phyloP scores from a whole-genome alignment of 2,797 vertebrate species.

The Lacerta viridis region DNA sequence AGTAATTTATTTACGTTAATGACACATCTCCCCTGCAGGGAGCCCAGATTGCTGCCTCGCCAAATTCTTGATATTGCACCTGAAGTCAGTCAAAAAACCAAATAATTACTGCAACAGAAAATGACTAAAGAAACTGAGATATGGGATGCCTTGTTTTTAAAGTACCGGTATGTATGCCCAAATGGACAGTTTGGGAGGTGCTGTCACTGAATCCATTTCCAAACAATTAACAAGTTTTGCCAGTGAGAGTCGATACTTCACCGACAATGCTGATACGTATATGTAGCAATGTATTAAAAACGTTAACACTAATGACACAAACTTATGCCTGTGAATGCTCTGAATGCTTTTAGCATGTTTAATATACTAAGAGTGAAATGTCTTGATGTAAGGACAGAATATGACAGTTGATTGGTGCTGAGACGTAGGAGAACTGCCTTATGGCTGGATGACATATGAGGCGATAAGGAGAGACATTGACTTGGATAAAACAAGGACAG shows the following conservation, averaged over 20 bases:
- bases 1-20: background rate
- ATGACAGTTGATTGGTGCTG: background rate
- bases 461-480: background rate
- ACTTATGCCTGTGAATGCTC: background rate
- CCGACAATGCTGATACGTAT: background rate
- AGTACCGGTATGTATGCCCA: background rate
- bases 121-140: conserved; percentile 47
- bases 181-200: background rate
- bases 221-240: background rate
- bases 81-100: conserved; percentile 27
- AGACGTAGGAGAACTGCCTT: fast-evolving
- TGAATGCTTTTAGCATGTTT: background rate
- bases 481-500: background rate
- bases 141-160: background rate
- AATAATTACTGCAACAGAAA: conserved; percentile 5
- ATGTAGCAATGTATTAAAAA: background rate
- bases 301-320: too few relatives aligned
- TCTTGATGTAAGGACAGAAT: conserved; percentile 10
- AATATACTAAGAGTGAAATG: background rate
- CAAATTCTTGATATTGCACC: conserved; percentile 32
- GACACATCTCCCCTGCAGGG: background rate
- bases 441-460: background rate
- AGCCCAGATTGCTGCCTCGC: conserved; percentile 2
- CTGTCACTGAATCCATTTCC: background rate
- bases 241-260: background rate